Conservation (phyloP, 2,797 vertebrate genomes). For the Chelon labrosus region DNA sequence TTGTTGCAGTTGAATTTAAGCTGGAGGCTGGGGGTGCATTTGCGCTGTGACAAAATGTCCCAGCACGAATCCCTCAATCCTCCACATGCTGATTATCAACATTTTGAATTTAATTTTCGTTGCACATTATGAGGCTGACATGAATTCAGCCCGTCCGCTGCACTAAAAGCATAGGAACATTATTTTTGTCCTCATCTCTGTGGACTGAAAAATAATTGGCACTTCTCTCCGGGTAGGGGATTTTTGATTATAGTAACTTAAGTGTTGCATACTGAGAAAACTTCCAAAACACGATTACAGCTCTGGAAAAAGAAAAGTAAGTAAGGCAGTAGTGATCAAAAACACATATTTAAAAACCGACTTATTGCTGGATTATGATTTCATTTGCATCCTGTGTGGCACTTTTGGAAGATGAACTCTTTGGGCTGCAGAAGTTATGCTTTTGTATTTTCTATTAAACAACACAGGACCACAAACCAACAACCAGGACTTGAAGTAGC, state of each 20-base stretch:
- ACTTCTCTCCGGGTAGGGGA: too few species aligned
- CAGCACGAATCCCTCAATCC: conserved; percentile 1
- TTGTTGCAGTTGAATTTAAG: conserved; percentile 43
- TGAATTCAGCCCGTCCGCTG: neutral
- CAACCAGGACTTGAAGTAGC: conserved; percentile 41
- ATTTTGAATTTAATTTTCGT: conserved; percentile 7
- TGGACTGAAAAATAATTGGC: neutral
- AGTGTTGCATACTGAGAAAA: neutral
- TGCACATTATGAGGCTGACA: neutral
- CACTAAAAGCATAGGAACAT: neutral
- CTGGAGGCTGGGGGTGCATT: conserved; percentile 23
- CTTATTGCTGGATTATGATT: conserved; percentile 20
- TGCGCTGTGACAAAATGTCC: conserved; percentile 25
- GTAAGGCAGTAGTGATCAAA: too few species aligned
- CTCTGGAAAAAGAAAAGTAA: too few species aligned
- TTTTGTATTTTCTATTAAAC: conserved; percentile 37
- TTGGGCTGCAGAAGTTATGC: conserved; percentile 6
- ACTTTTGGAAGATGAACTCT: conserved; percentile 14
- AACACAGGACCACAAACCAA: conserved; percentile 34
- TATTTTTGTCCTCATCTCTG: neutral
- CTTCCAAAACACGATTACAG: neutral
- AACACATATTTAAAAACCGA: neutral
- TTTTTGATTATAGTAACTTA: too few species aligned
- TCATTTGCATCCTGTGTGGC: conserved; percentile 14
- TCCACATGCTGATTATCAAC: conserved; percentile 7